These are phyloP conservation scores for Epirrhoe alternata DNA, from an alignment of 2,888 invertebrate species.

Conservation along the genomic window DNA sequence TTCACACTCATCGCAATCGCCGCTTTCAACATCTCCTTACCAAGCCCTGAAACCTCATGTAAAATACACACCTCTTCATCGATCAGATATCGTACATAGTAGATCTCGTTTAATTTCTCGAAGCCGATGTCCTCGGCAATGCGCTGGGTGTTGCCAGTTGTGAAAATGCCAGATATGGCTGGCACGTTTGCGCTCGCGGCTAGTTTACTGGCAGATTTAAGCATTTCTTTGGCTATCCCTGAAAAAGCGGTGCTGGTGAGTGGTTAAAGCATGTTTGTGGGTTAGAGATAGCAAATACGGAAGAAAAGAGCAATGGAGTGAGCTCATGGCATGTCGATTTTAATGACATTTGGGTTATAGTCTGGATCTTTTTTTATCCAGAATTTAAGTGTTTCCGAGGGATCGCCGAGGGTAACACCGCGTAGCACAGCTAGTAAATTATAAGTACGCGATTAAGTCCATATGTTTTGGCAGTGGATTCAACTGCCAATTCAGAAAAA, in stretches of 20 bases:
- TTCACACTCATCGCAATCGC: constrained; percentile 55
- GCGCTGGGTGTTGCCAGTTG: constrained; percentile 62
- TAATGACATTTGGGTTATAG: too few species aligned
- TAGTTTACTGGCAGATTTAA: constrained; percentile 66
- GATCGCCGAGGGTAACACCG: too few species aligned
- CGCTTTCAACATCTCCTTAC: constrained; percentile 59
- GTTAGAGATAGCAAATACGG: background rate
- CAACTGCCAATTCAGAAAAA: too few species aligned
- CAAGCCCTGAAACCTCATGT: constrained; percentile 43
- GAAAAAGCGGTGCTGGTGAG: constrained; percentile 39
- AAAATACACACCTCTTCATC: constrained; percentile 62
- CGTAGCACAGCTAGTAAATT: too few species aligned
- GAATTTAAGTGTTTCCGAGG: too few species aligned
- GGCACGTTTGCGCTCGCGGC: constrained; percentile 69
- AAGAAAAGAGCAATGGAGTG: background rate
- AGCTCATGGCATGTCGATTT: background rate
- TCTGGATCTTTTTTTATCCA: too few species aligned
- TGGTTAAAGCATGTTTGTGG: background rate
- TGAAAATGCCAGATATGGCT: constrained; percentile 70
- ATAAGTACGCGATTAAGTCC: too few species aligned
- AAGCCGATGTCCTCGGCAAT: constrained; percentile 70
- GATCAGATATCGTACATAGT: constrained; percentile 69
- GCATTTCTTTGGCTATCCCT: constrained; percentile 74
- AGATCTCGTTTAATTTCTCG: constrained; percentile 67
- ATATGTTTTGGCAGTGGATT: too few species aligned